These are phyloP conservation scores for Perdita meconis DNA, from an alignment of 2,888 invertebrate species.

Conservation along the genomic window DNA sequence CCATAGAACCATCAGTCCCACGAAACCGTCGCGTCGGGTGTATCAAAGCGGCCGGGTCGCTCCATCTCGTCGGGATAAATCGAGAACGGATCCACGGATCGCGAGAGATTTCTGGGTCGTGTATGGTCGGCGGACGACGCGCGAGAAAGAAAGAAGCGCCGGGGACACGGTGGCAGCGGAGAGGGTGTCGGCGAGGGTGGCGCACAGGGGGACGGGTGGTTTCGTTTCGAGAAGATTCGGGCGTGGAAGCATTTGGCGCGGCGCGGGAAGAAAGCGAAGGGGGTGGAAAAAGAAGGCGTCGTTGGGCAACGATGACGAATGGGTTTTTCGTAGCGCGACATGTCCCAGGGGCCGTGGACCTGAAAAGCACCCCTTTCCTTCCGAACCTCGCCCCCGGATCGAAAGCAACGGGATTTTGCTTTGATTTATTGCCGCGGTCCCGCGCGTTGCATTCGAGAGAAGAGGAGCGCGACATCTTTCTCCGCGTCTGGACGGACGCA, in stretches of 20 bases:
- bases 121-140: not conserved
- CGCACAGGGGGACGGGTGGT: too few relatives aligned
- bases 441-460: conserved; percentile 52
- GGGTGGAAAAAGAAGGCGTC: conserved; percentile 12
- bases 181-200: too few relatives aligned
- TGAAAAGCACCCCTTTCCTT: conserved; percentile 65
- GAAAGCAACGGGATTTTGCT: conserved; percentile 65
- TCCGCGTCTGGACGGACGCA: conserved; percentile 35
- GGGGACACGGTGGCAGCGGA: conserved; percentile 18
- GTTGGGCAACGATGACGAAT: conserved; percentile 67
- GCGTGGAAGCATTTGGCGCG: conserved; percentile 20
- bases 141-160: not conserved
- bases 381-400: conserved; percentile 61
- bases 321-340: conserved; percentile 63
- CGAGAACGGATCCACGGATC: conserved; percentile 10
- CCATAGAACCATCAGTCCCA: not conserved
- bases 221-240: conserved; percentile 40
- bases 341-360: conserved; percentile 54
- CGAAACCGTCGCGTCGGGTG: conserved; percentile 2
- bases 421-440: conserved; percentile 64
- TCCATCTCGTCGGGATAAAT: conserved; percentile 18
- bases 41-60: conserved; percentile 3
- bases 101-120: conserved; percentile 7
- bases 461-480: conserved; percentile 50
- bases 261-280: conserved; percentile 38